Base-by-base conservation (phyloP, 2,113 vertebrate species). In the Siphamia tubifer region DNA sequence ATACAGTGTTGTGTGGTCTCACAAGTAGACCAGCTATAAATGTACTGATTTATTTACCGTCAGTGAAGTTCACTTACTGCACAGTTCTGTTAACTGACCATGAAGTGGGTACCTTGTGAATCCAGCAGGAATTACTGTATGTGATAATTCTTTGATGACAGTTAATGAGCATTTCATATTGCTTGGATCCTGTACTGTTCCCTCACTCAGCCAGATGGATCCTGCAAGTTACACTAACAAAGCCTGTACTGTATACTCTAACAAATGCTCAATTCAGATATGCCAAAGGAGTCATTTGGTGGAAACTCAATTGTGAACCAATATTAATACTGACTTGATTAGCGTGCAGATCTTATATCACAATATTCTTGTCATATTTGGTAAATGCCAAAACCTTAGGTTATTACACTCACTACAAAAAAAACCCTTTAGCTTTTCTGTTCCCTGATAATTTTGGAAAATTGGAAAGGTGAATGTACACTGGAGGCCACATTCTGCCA, bases 201-300 rank as follows among this genome's bases (percentile, higher is more conserved):
- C 63, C 5, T 32, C 49, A 47, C 45, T 81, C 20, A 45, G 72
- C 73, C 86, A 88, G 83, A 88, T 86, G 79, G 81, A 82, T 74
- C 63, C 67, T 45, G 67, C 54, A 85, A 86, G 75, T 82, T 75
- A 80, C 75, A 48, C 77, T 60, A 65, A 82, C 67, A 79, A 84
- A 84, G 69, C 74, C 76, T 68, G 71, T 67, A 74, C 45, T 48
- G 45, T 71, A 83, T 64, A 82, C 73, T 78, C 69, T 73, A 81
- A 82, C 80, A 86, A 81, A 84, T 83, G 77, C 82, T 84, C 79
- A 60, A 70, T 83, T 83, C 64, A 75, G 68, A 81, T 66, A 68
- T 81, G 81, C 81, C 81, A 81, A 82, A 56, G 34, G 71, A 82
- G 40, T 56, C 10, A 13, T 84, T 81, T 66, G 72, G 61, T 71